Evolutionary conservation across 1,140 invertebrate genomes (phyloP).

Genomic region (Heliconius hewitsoni): DNA sequence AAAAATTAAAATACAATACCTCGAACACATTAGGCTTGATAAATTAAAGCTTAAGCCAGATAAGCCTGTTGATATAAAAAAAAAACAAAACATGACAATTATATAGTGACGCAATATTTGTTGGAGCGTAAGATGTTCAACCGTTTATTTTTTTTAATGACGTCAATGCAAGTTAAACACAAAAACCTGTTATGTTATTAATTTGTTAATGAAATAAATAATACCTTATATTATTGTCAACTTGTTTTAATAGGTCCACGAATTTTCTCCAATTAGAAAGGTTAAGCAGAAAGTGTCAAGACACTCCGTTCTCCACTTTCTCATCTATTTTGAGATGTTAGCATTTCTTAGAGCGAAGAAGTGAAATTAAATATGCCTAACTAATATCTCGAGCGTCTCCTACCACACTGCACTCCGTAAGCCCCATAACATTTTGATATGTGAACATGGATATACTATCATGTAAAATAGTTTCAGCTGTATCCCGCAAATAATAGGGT

Average conservation of each 20-base stretch:
- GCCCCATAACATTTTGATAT: too few species aligned
- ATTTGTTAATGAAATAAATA: background rate
- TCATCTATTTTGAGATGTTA: too few species aligned
- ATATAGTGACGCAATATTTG: background rate
- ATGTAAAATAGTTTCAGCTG: background rate
- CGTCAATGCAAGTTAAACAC: background rate
- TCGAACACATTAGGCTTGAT: background rate
- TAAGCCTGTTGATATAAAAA: background rate
- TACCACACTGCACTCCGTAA: too few species aligned
- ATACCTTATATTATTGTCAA: background rate
- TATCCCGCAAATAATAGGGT: too few species aligned
- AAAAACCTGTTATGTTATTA: background rate
- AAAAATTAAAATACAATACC: too few species aligned
- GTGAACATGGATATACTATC: too few species aligned
- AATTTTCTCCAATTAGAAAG: too few species aligned
- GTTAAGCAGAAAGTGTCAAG: too few species aligned
- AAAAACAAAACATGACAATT: background rate
- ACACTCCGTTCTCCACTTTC: too few species aligned
- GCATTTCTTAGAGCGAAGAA: too few species aligned
- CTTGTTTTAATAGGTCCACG: too few species aligned
- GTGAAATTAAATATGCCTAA: too few species aligned
- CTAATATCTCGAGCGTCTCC: background rate
- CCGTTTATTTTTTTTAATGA: background rate
- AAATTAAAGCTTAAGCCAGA: conserved; percentile 1
- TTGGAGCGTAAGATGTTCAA: background rate